Base-by-base conservation (phyloP, 1,140 invertebrate genomes). In the Sarcophaga peregrina region DNA sequence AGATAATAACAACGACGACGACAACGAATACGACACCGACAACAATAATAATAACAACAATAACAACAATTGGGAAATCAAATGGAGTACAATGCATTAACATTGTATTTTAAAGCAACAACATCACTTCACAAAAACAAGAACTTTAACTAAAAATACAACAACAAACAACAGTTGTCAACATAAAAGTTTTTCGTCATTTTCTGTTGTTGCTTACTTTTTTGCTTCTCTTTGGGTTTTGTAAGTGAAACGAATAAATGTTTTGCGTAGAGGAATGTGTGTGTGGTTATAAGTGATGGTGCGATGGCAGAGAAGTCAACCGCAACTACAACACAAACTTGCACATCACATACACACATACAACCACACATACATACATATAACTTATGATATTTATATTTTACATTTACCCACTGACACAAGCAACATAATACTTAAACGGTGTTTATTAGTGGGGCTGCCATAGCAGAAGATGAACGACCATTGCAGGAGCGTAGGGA, bases 331-430 rank as follows among this genome's bases (percentile, higher is more conserved):
- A 68, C n/a, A 68, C 20, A 68, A n/a, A 68, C 25, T 37, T 37
- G 25, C 25, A 37, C 25, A 37, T 4, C 17, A 68, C 13, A 62
- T n/a, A n/a, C n/a, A n/a, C 25, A 37, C 25, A 37, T 7, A 68
- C 20, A 68, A 68, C 62, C 62, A 68, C 17, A 68, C 5, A 62
- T 7, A 68, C 62, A 68, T 8, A 68, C 5, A 62, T 7, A 68
- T 68, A 68, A 68, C 62, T 68, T 68, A 20, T 68, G 62, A 68
- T 68, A 68, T 68, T 68, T 68, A 68, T 37, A 37, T 68, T 68
- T 68, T 68, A 15, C 62, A 20, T 8, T 68, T 68, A 25, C 62
- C 25, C 25, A 37, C 25, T 4, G 25, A 4, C 25, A 37, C 1
- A 37, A 37, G 25, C 4, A 37, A 37, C 25, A 37, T 37, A 37